These are phyloP conservation scores for Oscheius sp. DNA, from an alignment of 2,888 invertebrate genomes.

Conservation along the genomic window DNA sequence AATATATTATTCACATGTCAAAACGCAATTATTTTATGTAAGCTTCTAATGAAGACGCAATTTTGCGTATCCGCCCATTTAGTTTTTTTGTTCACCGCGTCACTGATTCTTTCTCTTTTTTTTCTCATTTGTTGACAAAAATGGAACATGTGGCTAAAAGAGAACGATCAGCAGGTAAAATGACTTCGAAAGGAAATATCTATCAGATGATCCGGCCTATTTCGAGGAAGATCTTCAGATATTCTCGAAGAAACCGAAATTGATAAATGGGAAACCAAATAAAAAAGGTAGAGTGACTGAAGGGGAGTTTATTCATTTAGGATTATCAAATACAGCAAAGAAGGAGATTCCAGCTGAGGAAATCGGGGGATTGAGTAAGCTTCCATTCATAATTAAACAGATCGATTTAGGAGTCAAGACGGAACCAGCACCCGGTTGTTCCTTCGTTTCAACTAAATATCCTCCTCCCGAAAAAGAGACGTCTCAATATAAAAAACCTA, in stretches of 20 bases:
- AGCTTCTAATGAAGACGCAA: too few species aligned
- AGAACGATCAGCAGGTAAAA: too few species aligned
- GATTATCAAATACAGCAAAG: neutral
- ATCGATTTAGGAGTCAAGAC: neutral
- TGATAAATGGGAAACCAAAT: neutral
- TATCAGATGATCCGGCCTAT: neutral
- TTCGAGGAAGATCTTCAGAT: constrained; percentile 9
- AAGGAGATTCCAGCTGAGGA: neutral
- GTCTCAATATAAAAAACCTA: neutral
- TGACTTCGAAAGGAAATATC: too few species aligned
- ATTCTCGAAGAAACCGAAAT: constrained; percentile 8
- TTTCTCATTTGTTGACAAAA: too few species aligned
- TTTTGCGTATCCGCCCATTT: too few species aligned
- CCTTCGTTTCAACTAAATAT: neutral
- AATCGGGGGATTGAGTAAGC: neutral
- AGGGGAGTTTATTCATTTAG: neutral
- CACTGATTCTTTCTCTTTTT: too few species aligned
- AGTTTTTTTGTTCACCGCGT: too few species aligned
- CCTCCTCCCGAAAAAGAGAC: neutral
- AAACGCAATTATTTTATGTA: too few species aligned
- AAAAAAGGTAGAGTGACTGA: too few species aligned
- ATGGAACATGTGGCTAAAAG: too few species aligned
- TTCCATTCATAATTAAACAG: neutral
- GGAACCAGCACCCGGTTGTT: neutral
- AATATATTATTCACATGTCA: too few species aligned